Conservation (phyloP, 2,797 vertebrate species). For the Podargus strigoides region DNA sequence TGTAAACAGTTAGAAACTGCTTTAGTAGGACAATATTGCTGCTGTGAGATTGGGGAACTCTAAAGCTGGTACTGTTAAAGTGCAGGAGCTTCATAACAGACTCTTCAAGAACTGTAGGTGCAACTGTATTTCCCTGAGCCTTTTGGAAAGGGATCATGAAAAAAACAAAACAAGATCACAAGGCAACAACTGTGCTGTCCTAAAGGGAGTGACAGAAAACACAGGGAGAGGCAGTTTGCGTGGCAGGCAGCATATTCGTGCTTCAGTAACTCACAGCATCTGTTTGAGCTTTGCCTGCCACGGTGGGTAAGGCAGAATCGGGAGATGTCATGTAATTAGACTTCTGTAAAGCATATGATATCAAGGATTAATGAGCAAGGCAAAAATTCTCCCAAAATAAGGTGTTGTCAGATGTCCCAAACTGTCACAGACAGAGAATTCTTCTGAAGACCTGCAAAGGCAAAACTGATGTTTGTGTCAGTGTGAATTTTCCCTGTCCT, state of each 20-base stretch:
- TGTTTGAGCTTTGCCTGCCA: slow-evolving; percentile 29
- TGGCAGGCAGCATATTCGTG: slow-evolving; percentile 4
- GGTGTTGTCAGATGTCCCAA: not conserved
- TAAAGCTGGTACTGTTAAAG: not conserved
- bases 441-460: not conserved
- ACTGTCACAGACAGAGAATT: not conserved
- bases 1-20: not conserved
- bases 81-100: not conserved
- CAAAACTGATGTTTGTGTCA: not conserved
- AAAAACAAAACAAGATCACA: not conserved
- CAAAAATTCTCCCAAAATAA: not conserved
- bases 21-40: not conserved
- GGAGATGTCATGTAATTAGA: slow-evolving; percentile 13
- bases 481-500: not conserved
- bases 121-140: not conserved
- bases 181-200: not conserved
- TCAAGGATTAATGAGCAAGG: slow-evolving; percentile 28
- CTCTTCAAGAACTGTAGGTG: not conserved
- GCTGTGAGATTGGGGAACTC: not conserved
- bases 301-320: not conserved
- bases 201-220: slow-evolving; percentile 43
- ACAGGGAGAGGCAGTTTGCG: not conserved
- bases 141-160: not conserved
- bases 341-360: not conserved
- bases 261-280: slow-evolving; percentile 43